Conservation (phyloP, 1,140 invertebrate genomes). For the Oryzaephilus surinamensis region DNA sequence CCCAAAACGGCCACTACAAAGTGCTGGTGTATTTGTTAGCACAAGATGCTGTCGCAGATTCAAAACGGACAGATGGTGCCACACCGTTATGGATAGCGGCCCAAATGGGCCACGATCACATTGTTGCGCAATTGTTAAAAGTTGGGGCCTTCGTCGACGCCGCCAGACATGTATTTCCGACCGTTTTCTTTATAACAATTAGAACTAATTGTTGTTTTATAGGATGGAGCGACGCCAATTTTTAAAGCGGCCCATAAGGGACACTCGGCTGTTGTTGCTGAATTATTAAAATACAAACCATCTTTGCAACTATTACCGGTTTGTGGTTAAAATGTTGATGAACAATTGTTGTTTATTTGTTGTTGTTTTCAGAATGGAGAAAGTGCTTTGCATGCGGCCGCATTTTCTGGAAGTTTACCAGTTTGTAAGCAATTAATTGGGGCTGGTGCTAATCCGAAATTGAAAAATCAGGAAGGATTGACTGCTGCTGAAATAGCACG, state of each 20-base stretch:
- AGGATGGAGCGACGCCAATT: conserved; percentile 83
- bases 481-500: conserved; percentile 54
- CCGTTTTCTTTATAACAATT: too few species aligned
- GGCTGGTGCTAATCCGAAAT: conserved; percentile 54
- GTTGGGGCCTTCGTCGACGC: conserved; percentile 70
- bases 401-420: conserved; percentile 73
- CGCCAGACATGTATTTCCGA: conserved; percentile 63
- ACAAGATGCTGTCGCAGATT: conserved; percentile 59
- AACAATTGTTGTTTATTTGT: background rate
- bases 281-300: conserved; percentile 73
- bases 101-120: conserved; percentile 83
- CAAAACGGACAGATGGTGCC: conserved; percentile 65
- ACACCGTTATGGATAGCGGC: conserved; percentile 87
- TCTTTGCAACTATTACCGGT: conserved; percentile 71
- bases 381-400: conserved; percentile 78
- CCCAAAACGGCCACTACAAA: conserved; percentile 78
- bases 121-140: conserved; percentile 65
- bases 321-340: conserved; percentile 30
- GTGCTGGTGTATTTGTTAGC: conserved; percentile 58
- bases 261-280: conserved; percentile 72
- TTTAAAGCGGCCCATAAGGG: conserved; percentile 93
- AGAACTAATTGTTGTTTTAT: conserved; percentile 21
- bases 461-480: conserved; percentile 59
- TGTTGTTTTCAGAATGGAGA: conserved; percentile 67
- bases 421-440: conserved; percentile 67